Percentiles rank a stretch among this genome's conserved stretches.
Evolutionary conservation across 2,888 invertebrate genomes (phyloP).

Genomic region (Drosophila robusta): DNA sequence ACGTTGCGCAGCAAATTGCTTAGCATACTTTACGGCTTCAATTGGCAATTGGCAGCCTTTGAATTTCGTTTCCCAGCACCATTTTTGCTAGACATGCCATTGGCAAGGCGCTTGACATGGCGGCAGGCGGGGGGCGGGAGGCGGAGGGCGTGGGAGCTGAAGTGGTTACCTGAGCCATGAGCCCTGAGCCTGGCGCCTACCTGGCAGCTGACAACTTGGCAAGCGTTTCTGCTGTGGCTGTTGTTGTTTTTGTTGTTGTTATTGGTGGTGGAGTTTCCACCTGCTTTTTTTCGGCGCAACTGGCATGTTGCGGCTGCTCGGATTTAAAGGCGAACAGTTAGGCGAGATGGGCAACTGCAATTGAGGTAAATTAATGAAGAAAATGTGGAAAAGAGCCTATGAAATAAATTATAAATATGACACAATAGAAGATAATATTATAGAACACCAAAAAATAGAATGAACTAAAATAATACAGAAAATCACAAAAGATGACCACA

Average conservation of each 20-base stretch:
- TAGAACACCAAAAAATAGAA: too few species aligned
- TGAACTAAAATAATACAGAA: too few species aligned
- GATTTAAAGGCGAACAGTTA: conserved; percentile 33
- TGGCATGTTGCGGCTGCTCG: conserved; percentile 52
- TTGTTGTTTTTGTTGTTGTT: conserved; percentile 21
- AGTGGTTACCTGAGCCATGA: conserved; percentile 43
- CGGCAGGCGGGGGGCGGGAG: neutral
- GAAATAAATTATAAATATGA: neutral
- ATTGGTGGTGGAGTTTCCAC: conserved; percentile 21
- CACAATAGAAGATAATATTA: too few species aligned
- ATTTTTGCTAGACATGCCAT: conserved; percentile 54
- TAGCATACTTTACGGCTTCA: conserved; percentile 80
- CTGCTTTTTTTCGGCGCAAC: conserved; percentile 14
- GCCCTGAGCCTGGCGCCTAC: conserved; percentile 66
- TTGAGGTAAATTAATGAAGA: neutral
- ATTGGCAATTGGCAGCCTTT: conserved; percentile 81
- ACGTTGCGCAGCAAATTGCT: conserved; percentile 70
- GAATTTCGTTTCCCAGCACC: conserved; percentile 61
- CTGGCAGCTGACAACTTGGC: conserved; percentile 79
- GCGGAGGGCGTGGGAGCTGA: neutral
- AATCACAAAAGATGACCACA: too few species aligned
- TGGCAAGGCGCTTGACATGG: conserved; percentile 51
- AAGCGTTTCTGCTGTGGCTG: conserved; percentile 56
- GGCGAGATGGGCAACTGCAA: conserved; percentile 23
- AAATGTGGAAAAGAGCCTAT: neutral